These are phyloP conservation scores for Cephus sareptanus DNA, from an alignment of 2,888 invertebrate species.

Conservation along the genomic window DNA sequence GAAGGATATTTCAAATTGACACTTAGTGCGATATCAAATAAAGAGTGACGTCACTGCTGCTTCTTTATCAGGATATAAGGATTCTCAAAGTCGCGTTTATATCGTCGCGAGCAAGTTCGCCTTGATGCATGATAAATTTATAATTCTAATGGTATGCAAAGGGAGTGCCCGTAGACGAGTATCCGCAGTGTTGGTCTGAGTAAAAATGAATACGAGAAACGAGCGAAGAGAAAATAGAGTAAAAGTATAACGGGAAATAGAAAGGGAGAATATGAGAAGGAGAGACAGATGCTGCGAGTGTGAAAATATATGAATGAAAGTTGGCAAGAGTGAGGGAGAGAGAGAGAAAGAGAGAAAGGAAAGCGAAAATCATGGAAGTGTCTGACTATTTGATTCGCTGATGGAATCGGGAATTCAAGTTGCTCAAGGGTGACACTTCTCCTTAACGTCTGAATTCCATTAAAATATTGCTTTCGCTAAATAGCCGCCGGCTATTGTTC, in stretches of 20 bases:
- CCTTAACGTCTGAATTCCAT: conserved; percentile 12
- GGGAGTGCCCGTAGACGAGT: neutral
- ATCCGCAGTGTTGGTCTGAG: neutral
- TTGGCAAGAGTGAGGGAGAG: conserved; percentile 26
- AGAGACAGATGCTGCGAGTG: conserved; percentile 3
- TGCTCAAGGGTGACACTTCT: neutral
- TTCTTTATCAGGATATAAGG: neutral
- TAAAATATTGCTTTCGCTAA: conserved; percentile 20
- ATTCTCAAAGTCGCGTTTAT: neutral
- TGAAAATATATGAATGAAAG: neutral
- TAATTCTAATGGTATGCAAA: neutral
- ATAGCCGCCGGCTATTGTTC: conserved; percentile 4
- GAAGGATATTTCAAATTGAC: neutral
- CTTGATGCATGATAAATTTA: neutral
- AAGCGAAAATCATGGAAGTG: conserved; percentile 18
- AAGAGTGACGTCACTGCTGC: neutral
- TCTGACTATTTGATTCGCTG: conserved; percentile 30
- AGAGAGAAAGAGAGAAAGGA: conserved; percentile 26
- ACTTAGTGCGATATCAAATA: neutral
- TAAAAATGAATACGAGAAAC: conserved; percentile 5
- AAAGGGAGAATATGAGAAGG: conserved; percentile 9
- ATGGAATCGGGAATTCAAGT: conserved; percentile 18
- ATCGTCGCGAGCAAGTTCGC: neutral
- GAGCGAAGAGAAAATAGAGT: conserved; percentile 1
- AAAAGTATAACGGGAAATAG: conserved; percentile 2